phyloP scores from a whole-genome alignment of 2,113 vertebrate species.

The Ammospiza caudacuta region DNA sequence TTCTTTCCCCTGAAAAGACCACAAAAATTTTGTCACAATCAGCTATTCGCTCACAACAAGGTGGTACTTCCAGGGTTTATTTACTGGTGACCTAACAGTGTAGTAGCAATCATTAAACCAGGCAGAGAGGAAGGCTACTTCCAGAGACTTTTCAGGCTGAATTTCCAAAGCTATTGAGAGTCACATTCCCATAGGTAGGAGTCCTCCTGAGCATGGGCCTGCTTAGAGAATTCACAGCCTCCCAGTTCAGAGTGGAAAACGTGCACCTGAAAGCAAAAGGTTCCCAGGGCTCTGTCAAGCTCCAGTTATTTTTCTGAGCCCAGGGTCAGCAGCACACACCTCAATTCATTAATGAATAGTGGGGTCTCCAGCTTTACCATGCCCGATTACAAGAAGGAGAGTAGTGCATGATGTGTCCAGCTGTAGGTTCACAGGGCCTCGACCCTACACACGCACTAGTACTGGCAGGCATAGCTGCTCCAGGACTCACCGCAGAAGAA shows the following conservation, averaged over 20 bases:
- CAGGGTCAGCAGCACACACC: background rate
- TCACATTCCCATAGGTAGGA: background rate
- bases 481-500: background rate
- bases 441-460: too few species aligned
- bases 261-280: rapidly evolving
- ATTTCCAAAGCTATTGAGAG: background rate
- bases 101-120: background rate
- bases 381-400: background rate
- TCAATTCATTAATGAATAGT: background rate
- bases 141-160: background rate
- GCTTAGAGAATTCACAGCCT: background rate
- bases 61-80: background rate
- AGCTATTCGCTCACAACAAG: background rate
- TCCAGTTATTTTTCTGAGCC: background rate
- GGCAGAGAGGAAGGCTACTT: background rate
- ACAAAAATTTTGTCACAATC: background rate
- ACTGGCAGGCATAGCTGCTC: background rate
- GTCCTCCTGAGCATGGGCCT: background rate
- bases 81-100: rapidly evolving
- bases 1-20: background rate
- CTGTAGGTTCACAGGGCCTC: background rate
- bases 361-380: background rate
- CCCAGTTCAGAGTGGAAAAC: background rate
- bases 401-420: background rate
- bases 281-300: background rate